Percentiles rank a stretch among this genome's conserved stretches.
phyloP scores from a whole-genome alignment of 1,140 invertebrate species.

The Dryas iulia region DNA sequence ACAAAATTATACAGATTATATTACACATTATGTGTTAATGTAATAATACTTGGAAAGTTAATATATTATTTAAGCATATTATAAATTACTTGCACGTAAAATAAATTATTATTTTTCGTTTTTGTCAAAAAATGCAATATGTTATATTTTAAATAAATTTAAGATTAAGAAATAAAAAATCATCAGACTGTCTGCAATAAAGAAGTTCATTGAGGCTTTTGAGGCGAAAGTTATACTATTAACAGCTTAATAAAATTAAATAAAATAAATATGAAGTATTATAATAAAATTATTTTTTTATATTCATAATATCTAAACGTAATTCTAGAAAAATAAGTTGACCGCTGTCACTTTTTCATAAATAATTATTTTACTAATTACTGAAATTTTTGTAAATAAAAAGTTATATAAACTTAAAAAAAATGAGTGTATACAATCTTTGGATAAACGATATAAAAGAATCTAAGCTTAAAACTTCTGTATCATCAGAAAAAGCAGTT shows the following conservation, averaged over 20 bases:
- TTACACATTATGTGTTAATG: neutral
- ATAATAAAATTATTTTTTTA: neutral
- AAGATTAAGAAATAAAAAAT: too few species aligned
- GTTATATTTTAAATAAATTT: too few species aligned
- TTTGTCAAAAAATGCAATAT: too few species aligned
- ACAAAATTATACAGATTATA: constrained; percentile 7
- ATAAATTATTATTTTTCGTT: too few species aligned
- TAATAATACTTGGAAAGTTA: too few species aligned
- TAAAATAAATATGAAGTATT: neutral
- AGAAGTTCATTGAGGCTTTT: too few species aligned
- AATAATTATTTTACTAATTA: neutral
- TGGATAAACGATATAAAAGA: constrained; percentile 47
- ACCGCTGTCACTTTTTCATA: neutral
- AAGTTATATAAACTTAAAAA: constrained; percentile 39
- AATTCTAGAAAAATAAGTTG: neutral
- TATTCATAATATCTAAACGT: neutral
- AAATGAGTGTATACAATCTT: constrained; percentile 55
- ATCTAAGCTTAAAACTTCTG: constrained; percentile 40
- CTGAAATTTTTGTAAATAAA: neutral
- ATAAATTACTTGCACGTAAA: too few species aligned
- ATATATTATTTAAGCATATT: too few species aligned
- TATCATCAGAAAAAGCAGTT: constrained; percentile 45
- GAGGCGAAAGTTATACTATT: too few species aligned
- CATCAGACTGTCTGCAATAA: too few species aligned
- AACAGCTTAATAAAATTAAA: too few species aligned